phyloP scores from a whole-genome alignment of 2,797 vertebrate species.

The Anas bahamensis region DNA sequence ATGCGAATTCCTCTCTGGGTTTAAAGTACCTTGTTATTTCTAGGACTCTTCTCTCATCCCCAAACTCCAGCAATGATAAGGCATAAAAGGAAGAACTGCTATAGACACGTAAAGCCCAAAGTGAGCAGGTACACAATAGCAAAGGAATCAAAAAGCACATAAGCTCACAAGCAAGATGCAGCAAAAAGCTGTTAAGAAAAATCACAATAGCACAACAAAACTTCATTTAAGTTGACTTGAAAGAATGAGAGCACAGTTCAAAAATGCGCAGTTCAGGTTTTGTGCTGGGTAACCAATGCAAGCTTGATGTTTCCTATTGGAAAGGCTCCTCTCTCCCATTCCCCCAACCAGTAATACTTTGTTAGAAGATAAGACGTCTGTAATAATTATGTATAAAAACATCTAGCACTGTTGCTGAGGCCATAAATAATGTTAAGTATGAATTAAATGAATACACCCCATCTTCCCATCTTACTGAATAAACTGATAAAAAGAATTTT shows the following conservation, averaged over 20 bases:
- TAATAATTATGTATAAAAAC: neutral
- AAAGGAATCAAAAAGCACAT: neutral
- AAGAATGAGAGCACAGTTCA: neutral
- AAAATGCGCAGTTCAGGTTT: neutral
- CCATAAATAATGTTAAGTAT: neutral
- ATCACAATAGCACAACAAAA: neutral
- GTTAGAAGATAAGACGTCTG: neutral
- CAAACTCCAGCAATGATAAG: neutral
- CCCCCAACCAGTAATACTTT: neutral
- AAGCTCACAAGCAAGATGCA: neutral
- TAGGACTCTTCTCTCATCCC: neutral
- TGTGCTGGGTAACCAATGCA: neutral
- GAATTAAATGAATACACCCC: neutral
- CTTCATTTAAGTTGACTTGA: neutral
- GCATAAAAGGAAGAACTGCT: neutral
- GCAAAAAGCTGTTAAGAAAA: neutral
- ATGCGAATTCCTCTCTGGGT: neutral
- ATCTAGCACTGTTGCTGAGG: neutral
- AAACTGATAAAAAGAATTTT: neutral
- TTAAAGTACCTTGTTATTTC: neutral
- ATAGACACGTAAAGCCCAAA: neutral
- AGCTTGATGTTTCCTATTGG: neutral
- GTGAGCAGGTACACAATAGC: neutral
- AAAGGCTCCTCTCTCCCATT: neutral
- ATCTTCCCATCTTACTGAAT: neutral